Evolutionary conservation across 2,888 invertebrate genomes (phyloP).

Genomic region (Diloba caeruleocephala): DNA sequence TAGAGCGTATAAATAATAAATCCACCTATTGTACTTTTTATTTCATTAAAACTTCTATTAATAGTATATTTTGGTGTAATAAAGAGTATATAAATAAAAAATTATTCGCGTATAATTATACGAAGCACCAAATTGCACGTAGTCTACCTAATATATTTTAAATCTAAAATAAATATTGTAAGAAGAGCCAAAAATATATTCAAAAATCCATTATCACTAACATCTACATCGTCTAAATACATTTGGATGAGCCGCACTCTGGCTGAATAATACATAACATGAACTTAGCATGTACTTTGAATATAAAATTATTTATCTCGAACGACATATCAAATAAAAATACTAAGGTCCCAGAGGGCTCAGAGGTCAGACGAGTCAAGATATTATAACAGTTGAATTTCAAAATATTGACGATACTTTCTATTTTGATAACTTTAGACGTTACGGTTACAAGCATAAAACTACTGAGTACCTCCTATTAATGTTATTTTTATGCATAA

Average conservation of each 20-base stretch:
- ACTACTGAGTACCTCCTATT: too few species aligned
- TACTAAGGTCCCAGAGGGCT: constrained; percentile 15
- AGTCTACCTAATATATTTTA: too few species aligned
- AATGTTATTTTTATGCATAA: too few species aligned
- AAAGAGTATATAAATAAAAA: too few species aligned
- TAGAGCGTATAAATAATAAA: too few species aligned
- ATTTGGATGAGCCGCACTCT: constrained; percentile 28
- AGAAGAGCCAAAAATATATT: background rate
- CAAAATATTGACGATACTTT: constrained; percentile 4
- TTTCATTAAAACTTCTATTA: too few species aligned
- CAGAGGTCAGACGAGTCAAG: constrained; percentile 21
- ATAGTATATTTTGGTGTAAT: too few species aligned
- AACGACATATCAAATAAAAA: constrained; percentile 32
- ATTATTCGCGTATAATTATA: too few species aligned
- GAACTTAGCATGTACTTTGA: constrained; percentile 29
- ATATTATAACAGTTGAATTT: constrained; percentile 12
- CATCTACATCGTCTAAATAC: constrained; percentile 16
- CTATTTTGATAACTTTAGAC: background rate
- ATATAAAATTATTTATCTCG: constrained; percentile 38
- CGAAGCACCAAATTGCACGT: too few species aligned
- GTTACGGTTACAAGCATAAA: too few species aligned
- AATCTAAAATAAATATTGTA: too few species aligned
- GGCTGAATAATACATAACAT: constrained; percentile 45
- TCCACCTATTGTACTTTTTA: too few species aligned
- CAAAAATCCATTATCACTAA: constrained; percentile 12